Base-by-base conservation (phyloP, 2,888 invertebrate genomes). In the Spodoptera exigua region DNA sequence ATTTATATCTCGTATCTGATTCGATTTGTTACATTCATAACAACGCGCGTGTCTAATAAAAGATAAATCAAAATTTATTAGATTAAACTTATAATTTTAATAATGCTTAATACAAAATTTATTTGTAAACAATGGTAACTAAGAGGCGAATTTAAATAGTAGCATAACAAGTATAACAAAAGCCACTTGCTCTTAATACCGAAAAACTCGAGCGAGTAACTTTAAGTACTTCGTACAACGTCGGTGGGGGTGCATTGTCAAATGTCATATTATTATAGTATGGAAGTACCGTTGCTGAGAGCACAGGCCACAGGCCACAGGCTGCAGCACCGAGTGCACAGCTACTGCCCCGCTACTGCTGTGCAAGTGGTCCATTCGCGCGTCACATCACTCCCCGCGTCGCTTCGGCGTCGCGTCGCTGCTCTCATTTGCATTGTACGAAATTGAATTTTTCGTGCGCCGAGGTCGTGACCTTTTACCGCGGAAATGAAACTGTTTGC, bases 391-490 rank as follows among this genome's bases (percentile, higher is more conserved):
- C 27, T 27, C 27, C 1, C 27, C 27, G 7, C 27, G 27, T 4
- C 27, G 7, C 5, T n/a, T 27, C 57, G 52, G 17, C 13, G 55
- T 40, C 18, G 45, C 41, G 48, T 34, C 34, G 47, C 43, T 17
- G 17, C 27, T 35, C 49, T 61, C 46, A 61, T 76, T 64, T 68
- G 61, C 59, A 58, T 71, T 48, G 49, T 53, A 46, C 63, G 65
- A 61, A 71, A 69, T 69, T 69, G 63, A 57, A 64, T 74, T 70
- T 62, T 70, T 61, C 54, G 40, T 58, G 36, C 45, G 36, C 49
- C 27, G 18, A 55, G 45, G 48, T 47, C 56, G 41, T 43, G 49
- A 54, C 49, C 67, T 61, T 45, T 53, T 39, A 48, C 16, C 13
- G 43, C 21, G 36, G 35, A 44, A 39, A 7, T 10, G 13, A 27